Conservation (phyloP, 2,113 vertebrate species). For the Perccottus glenii region DNA sequence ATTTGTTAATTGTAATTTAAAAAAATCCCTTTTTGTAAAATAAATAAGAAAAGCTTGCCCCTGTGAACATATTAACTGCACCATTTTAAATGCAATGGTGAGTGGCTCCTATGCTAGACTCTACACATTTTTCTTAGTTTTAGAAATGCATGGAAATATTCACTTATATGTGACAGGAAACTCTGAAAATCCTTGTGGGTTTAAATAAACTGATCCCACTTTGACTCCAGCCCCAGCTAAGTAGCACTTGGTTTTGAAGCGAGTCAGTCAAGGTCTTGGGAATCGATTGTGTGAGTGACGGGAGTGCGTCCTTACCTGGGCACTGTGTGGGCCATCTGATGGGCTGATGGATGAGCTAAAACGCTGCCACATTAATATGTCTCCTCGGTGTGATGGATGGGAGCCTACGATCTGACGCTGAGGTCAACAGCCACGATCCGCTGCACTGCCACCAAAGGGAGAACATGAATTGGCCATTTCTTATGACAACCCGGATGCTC, state of each 20-base stretch:
- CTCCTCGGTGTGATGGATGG: conserved; percentile 55
- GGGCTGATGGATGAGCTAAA: conserved; percentile 56
- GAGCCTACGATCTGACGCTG: conserved; percentile 37
- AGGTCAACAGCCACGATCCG: conserved; percentile 51
- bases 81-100: no score
- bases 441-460: conserved; percentile 43
- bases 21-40: no score
- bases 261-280: conserved; percentile 5
- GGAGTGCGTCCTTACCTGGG: conserved; percentile 27
- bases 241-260: not conserved
- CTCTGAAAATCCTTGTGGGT: no score
- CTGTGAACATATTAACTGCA: no score
- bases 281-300: conserved; percentile 29
- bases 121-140: no score
- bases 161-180: no score
- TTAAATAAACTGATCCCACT: not conserved
- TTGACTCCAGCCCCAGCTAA: not conserved
- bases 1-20: no score
- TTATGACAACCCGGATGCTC: conserved; percentile 55
- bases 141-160: no score
- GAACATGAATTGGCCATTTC: conserved; percentile 69
- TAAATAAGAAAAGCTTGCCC: no score
- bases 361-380: conserved; percentile 59
- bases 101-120: no score
- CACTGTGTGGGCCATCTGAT: conserved; percentile 42